Conservation (phyloP, 1,140 invertebrate species). For the Bombus terrestris region DNA sequence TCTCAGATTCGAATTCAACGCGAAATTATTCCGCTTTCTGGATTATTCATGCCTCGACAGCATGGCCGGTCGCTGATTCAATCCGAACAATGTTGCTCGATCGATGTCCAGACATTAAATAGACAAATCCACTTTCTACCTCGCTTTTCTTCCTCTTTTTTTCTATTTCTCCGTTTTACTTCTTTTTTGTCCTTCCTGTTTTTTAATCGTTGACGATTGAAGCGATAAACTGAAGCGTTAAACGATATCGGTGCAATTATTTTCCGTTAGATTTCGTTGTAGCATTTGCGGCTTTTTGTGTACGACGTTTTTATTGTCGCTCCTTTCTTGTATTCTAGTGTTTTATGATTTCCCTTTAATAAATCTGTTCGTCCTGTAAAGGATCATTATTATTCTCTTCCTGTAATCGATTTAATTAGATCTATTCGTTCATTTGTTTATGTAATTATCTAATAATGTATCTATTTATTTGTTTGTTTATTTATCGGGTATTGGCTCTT, state of each 20-base stretch:
- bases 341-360: neutral
- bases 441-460: neutral
- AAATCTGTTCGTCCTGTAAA: neutral
- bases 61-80: conserved; percentile 8
- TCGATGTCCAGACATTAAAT: conserved; percentile 46
- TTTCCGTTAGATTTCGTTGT: neutral
- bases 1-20: conserved; percentile 66
- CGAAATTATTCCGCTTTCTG: conserved; percentile 62
- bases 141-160: neutral
- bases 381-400: neutral
- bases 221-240: neutral
- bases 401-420: neutral
- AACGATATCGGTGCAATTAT: conserved; percentile 1
- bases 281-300: neutral
- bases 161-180: neutral
- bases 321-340: neutral
- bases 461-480: too few relatives aligned
- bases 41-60: conserved; percentile 60
- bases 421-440: neutral
- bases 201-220: neutral
- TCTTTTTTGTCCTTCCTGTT: too few relatives aligned
- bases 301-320: neutral
- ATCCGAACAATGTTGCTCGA: conserved; percentile 46
- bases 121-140: conserved; percentile 1
- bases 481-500: too few relatives aligned